Evolutionary conservation across 1,140 invertebrate species (phyloP), one percentile per base, ranked within the genome.

Genomic region (Cydia strobilella): DNA sequence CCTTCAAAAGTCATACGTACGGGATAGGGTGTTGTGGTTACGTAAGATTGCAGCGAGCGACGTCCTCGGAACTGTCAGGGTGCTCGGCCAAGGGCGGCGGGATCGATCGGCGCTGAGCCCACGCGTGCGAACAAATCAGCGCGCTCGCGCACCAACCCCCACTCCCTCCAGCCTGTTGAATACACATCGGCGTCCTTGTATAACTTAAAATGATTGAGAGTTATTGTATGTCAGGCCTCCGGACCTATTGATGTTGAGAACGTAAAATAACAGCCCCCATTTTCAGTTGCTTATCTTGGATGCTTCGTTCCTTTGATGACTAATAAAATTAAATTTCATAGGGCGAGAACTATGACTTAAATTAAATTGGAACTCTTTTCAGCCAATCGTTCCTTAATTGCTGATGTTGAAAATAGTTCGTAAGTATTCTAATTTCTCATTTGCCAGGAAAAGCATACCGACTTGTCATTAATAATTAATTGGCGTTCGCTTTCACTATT

Each of bases 21-120:
- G 73, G 35, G 59, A 35, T 72, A 9, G 39, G 63, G 77, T 76
- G 76, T 63, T 45, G 25, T 39, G 45, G 77, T 90, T 91, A 88
- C 78, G 78, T 88, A 91, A 91, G 74, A 77, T 78, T 82, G 83
- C 85, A 86, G 79, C 84, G 83, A 80, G 75, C 79, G 79, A 83
- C 76, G 83, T 86, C 86, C 83, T 84, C 84, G 78, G 76, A 12
- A 72, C 78, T 79, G 79, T 80, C 72, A 75, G 75, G 85, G 84
- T 80, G 84, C 80, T 84, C 82, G 87, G 84, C 89, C 90, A 92
- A 92, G 90, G 90, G 88, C 90, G 89, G 79, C 81, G 78, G 80
- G 83, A 90, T 90, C 83, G 90, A 92, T 92, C 80, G 77, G 73
- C 73, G 62, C 72, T 72, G 73, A 48, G 69, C 75, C 77, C 81